Evolutionary conservation across 2,888 invertebrate species (phyloP).

Genomic region (Apoderus coryli): DNA sequence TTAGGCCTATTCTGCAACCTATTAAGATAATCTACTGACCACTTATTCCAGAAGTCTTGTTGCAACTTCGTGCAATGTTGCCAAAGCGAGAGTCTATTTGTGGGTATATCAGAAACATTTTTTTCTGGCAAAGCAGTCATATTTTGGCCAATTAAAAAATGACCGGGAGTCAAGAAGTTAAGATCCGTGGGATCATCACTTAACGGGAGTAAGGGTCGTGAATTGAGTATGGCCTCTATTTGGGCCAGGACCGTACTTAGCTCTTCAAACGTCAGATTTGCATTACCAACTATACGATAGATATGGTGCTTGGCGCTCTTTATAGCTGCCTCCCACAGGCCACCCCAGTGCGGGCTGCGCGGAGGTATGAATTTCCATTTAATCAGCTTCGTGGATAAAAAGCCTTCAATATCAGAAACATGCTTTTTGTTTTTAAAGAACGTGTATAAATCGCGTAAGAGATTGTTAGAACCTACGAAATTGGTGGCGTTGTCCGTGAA

Average conservation of each 20-base stretch:
- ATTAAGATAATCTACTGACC: slow-evolving; percentile 1
- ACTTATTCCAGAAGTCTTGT: background rate
- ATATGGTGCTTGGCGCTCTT: slow-evolving; percentile 8
- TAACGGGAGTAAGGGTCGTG: background rate
- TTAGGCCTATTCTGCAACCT: background rate
- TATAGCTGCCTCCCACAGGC: slow-evolving; percentile 9
- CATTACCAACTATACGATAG: background rate
- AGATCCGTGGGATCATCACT: background rate
- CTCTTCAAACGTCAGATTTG: background rate
- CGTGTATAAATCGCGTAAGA: slow-evolving; percentile 4
- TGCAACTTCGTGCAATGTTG: background rate
- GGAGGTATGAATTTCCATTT: slow-evolving; percentile 8
- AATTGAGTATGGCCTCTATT: slow-evolving; percentile 8
- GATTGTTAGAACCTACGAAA: slow-evolving; percentile 7
- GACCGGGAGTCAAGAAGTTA: background rate
- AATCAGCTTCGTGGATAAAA: slow-evolving; percentile 4
- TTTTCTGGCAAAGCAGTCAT: background rate
- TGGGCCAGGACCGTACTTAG: background rate
- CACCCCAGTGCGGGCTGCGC: slow-evolving; percentile 6
- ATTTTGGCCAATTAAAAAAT: slow-evolving; percentile 1
- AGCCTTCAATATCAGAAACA: background rate
- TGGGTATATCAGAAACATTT: background rate
- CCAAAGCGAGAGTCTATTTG: background rate
- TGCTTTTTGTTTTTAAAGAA: slow-evolving; percentile 1
- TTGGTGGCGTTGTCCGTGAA: slow-evolving; percentile 9